Base-by-base conservation (phyloP, 2,888 invertebrate species). In the Tipula lateralis region DNA sequence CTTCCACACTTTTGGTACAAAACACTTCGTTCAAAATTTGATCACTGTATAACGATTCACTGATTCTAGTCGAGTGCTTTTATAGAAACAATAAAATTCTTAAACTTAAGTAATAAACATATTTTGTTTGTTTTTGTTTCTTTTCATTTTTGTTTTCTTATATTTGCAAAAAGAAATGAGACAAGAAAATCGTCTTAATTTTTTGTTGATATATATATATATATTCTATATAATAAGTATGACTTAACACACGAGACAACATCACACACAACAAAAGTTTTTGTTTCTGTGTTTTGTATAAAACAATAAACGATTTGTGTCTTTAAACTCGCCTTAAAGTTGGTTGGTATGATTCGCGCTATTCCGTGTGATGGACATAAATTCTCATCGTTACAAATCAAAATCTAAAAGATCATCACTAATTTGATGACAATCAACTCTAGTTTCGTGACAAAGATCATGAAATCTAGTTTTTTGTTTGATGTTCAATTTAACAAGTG, bases 71-170 rank as follows among this genome's bases (percentile, higher is more conserved):
- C 66, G 9, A 24, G 66, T 24, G 66, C 66, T 66, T 66, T 66
- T 66, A 66, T 66, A 66, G 66, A 66, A 66, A 66, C 24, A 24
- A 66, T 66, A 66, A 66, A 66, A 66, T 66, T 66, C 66, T 66
- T 66, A 66, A 24, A 24, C 66, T 13, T 12, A 34, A 34, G 12
- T 36, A 36, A 2, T 44, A 44, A 44, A 44, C n/a, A 2, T 24
- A 66, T 66, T 66, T 66, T 66, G 24, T 66, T 66, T 66, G 66
- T 19, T 24, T 66, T 24, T 9, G 19, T 2, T 19, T 66, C 13
- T 39, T 39, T 13, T 39, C 0, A 0, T 39, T 39, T 39, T 39
- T 39, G 4, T 39, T 2, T 0, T 39, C n/a, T n/a, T n/a, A n/a
- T 50, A 6, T 50, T 50, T 50, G 44, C 66, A 24, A 66, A 66